These are phyloP conservation scores for Apamea sordens DNA, from an alignment of 2,888 invertebrate genomes.

Conservation along the genomic window DNA sequence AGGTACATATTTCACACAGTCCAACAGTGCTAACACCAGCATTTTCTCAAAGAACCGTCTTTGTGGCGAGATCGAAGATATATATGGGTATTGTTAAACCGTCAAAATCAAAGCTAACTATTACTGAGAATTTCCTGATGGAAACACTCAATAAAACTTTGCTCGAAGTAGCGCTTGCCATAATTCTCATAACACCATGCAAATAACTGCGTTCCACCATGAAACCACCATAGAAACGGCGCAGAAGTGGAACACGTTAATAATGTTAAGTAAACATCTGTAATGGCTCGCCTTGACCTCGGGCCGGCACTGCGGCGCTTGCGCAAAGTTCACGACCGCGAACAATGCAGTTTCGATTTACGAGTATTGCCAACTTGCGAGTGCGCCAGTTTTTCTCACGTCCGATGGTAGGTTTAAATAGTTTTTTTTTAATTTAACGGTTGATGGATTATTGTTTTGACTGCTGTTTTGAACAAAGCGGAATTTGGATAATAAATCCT, in stretches of 20 bases:
- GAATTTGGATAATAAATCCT: not conserved
- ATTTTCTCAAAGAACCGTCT: no score
- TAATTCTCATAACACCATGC: not conserved
- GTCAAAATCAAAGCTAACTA: no score
- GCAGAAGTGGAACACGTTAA: constrained; percentile 56
- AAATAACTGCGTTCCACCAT: constrained; percentile 2
- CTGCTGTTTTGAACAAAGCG: not conserved
- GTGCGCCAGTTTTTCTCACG: constrained; percentile 55
- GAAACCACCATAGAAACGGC: constrained; percentile 9
- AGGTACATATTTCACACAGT: no score
- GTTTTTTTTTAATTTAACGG: constrained; percentile 11
- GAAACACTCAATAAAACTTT: not conserved
- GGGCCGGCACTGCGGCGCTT: constrained; percentile 42
- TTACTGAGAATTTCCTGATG: not conserved
- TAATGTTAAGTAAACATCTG: constrained; percentile 59
- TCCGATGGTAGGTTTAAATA: constrained; percentile 17
- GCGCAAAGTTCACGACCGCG: constrained; percentile 72
- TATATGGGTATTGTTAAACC: no score
- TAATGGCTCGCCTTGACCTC: constrained; percentile 66
- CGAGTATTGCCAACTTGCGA: constrained; percentile 47
- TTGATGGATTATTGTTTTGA: constrained; percentile 26
- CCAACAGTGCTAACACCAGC: no score
- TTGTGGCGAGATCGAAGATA: no score
- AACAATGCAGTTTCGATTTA: constrained; percentile 66
- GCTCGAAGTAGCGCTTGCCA: not conserved